Evolutionary conservation across 2,113 vertebrate species (phyloP).

Genomic region (Hypanus sabinus): DNA sequence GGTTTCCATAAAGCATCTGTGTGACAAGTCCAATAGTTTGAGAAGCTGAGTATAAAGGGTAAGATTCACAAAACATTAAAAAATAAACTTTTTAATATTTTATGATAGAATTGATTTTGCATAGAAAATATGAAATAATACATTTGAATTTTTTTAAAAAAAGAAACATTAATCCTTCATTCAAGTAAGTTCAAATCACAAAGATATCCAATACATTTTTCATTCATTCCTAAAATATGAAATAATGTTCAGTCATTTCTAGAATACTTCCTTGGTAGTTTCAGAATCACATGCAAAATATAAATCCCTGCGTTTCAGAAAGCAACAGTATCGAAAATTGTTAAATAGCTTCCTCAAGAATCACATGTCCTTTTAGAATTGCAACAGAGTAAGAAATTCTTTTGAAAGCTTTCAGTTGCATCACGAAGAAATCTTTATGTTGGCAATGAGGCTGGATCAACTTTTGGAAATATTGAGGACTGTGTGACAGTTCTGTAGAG

Average conservation of each 20-base stretch:
- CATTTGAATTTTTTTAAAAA: not conserved
- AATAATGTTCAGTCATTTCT: not conserved
- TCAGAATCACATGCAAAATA: not conserved
- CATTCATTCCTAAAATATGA: not conserved
- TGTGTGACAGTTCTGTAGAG: too few relatives aligned
- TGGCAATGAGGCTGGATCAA: not conserved
- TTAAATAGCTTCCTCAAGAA: not conserved
- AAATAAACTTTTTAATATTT: conserved; percentile 5
- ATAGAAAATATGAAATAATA: not conserved
- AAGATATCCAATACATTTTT: not conserved
- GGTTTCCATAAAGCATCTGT: conserved; percentile 23
- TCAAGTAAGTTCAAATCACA: not conserved
- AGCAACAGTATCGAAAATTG: not conserved
- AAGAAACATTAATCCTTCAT: not conserved
- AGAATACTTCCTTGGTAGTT: not conserved
- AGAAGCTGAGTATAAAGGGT: not conserved
- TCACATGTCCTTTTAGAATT: not conserved
- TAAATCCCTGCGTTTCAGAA: not conserved
- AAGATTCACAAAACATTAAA: not conserved
- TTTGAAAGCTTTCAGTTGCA: not conserved
- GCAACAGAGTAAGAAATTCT: not conserved
- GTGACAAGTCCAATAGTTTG: conserved; percentile 18
- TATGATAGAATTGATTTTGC: not conserved
- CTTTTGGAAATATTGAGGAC: not conserved
- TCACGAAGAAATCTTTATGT: not conserved